phyloP scores from a whole-genome alignment of 2,888 invertebrate genomes.

The Byasa hedistus region DNA sequence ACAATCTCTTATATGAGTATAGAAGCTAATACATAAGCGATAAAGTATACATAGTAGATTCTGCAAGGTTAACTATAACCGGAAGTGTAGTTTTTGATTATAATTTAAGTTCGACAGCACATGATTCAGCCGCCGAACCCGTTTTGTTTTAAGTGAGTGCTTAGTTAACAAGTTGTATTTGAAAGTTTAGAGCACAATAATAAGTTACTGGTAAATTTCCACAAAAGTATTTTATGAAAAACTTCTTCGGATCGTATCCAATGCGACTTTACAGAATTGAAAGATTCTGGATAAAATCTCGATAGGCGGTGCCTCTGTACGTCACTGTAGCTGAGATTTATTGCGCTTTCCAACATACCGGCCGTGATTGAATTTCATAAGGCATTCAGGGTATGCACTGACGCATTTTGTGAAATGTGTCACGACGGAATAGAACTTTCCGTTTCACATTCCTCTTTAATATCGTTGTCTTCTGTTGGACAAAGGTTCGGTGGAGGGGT shows the following conservation, averaged over 20 bases:
- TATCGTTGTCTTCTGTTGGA: neutral
- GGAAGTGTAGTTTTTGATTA: no score
- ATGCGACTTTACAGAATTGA: constrained; percentile 55
- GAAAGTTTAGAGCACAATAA: neutral
- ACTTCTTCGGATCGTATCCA: constrained; percentile 40
- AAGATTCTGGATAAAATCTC: constrained; percentile 44
- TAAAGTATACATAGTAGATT: no score
- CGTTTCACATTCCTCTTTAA: neutral
- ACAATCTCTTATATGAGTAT: no score
- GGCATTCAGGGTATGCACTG: constrained; percentile 52
- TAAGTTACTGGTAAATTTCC: neutral
- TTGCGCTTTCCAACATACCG: constrained; percentile 31
- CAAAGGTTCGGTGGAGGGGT: no score
- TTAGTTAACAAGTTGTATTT: no score
- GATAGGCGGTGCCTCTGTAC: constrained; percentile 30
- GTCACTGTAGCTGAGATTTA: constrained; percentile 36
- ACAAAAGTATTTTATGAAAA: neutral
- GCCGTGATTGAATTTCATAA: constrained; percentile 52
- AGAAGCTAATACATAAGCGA: no score
- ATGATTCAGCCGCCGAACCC: no score
- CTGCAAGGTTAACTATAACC: no score
- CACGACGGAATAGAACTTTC: constrained; percentile 18
- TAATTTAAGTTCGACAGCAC: no score
- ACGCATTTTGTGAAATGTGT: constrained; percentile 32
- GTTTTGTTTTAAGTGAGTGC: no score